phyloP scores from a whole-genome alignment of 2,888 invertebrate species.

The Eupithecia exiguata region DNA sequence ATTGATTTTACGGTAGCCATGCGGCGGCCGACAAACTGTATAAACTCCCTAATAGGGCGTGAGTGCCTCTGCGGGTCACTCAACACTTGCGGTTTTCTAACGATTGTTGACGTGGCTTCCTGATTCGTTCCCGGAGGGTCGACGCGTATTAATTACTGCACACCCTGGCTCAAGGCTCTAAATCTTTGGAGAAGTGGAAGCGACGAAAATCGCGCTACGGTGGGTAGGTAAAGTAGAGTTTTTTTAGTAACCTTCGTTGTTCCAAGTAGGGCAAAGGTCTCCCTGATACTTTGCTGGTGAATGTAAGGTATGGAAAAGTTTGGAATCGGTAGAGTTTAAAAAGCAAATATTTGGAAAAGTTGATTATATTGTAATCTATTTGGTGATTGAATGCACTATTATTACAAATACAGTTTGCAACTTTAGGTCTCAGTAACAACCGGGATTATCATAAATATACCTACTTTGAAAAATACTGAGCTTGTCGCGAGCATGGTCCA shows the following conservation, averaged over 20 bases:
- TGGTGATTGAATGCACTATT: background rate
- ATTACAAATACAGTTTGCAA: background rate
- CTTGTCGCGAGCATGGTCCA: background rate
- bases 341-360: too few species aligned
- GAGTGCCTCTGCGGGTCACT: slow-evolving; percentile 33
- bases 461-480: background rate
- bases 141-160: background rate
- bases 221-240: background rate
- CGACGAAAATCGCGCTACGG: background rate
- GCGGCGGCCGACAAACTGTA: slow-evolving; percentile 25
- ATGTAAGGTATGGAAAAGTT: too few species aligned
- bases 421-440: background rate
- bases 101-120: slow-evolving; percentile 28
- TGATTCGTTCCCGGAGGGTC: background rate
- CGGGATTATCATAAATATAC: background rate
- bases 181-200: background rate
- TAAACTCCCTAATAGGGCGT: slow-evolving; percentile 36
- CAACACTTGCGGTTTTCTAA: slow-evolving; percentile 37
- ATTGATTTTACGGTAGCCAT: slow-evolving; percentile 54
- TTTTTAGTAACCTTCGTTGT: background rate
- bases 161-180: background rate
- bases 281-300: too few species aligned
- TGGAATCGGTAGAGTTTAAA: too few species aligned
- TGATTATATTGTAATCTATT: background rate
- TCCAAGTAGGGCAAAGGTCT: background rate